Evolutionary conservation across 1,140 invertebrate genomes (phyloP).

Genomic region (Bathynomus jamesi): DNA sequence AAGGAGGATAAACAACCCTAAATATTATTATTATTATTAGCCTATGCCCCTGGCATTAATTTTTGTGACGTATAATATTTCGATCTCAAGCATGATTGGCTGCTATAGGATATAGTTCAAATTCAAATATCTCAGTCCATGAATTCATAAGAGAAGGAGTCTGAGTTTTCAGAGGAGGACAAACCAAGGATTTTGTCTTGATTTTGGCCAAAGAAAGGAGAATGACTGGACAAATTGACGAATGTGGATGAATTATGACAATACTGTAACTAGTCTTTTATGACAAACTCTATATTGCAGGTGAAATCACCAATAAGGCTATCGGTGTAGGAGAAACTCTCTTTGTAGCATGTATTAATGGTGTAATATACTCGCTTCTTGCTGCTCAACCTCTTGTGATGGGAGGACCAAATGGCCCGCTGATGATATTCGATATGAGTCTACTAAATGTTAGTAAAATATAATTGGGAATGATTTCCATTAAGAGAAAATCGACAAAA

Average conservation of each 20-base stretch:
- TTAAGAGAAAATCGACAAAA: background rate
- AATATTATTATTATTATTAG: no score
- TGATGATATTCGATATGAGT: no score
- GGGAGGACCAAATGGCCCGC: no score
- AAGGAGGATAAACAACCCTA: no score
- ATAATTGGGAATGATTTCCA: no score
- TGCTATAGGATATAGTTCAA: no score
- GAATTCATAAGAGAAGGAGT: constrained; percentile 89
- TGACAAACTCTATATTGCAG: constrained; percentile 42
- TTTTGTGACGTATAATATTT: no score
- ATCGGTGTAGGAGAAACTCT: constrained; percentile 92
- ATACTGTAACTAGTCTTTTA: background rate
- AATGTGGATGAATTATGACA: background rate
- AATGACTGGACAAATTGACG: background rate
- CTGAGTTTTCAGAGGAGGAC: constrained; percentile 58
- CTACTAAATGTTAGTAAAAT: constrained; percentile 50
- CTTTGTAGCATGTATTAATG: constrained; percentile 66
- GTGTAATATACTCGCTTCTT: constrained; percentile 78
- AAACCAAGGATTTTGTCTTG: background rate
- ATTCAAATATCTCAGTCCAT: constrained; percentile 88
- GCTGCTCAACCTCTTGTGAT: no score
- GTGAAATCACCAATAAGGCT: constrained; percentile 75
- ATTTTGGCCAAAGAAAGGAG: background rate
- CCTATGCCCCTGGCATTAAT: no score
- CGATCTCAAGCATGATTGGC: no score